These are phyloP conservation scores for Elysia chlorotica DNA, from an alignment of 1,140 invertebrate species.

Conservation along the genomic window DNA sequence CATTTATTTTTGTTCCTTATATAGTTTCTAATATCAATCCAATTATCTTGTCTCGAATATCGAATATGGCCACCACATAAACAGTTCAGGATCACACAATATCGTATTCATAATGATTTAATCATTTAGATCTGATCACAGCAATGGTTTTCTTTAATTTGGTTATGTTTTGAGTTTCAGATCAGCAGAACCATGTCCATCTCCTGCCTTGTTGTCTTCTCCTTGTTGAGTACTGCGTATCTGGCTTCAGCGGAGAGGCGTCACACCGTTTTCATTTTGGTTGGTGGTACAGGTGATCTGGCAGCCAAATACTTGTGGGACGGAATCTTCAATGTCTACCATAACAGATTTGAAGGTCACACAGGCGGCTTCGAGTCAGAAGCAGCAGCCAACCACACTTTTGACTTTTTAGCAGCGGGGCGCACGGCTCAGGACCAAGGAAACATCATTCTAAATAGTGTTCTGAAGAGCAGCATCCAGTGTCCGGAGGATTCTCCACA, in stretches of 20 bases:
- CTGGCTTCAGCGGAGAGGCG: background rate
- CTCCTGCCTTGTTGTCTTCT: no score
- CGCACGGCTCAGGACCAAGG: conserved; percentile 29
- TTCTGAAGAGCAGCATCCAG: conserved; percentile 27
- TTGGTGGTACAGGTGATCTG: conserved; percentile 52
- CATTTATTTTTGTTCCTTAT: no score
- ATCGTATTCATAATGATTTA: no score
- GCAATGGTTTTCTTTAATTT: no score
- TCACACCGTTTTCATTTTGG: conserved; percentile 41
- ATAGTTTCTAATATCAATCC: no score
- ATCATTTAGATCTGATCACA: no score
- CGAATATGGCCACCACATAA: no score
- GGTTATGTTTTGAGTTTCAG: no score
- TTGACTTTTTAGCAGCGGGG: conserved; percentile 43
- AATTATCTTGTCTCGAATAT: no score
- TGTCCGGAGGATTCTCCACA: conserved; percentile 31
- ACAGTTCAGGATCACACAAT: no score
- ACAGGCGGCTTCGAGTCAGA: conserved; percentile 3
- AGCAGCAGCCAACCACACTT: conserved; percentile 31
- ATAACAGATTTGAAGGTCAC: background rate
- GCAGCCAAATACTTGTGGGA: conserved; percentile 57
- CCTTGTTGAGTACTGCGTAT: no score
- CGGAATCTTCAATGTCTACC: conserved; percentile 45
- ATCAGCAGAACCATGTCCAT: no score
- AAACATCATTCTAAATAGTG: conserved; percentile 26